Percentiles rank a stretch among this genome's conserved stretches.
Evolutionary conservation across 1,140 invertebrate genomes (phyloP).

Genomic region (Danaus melanippus): DNA sequence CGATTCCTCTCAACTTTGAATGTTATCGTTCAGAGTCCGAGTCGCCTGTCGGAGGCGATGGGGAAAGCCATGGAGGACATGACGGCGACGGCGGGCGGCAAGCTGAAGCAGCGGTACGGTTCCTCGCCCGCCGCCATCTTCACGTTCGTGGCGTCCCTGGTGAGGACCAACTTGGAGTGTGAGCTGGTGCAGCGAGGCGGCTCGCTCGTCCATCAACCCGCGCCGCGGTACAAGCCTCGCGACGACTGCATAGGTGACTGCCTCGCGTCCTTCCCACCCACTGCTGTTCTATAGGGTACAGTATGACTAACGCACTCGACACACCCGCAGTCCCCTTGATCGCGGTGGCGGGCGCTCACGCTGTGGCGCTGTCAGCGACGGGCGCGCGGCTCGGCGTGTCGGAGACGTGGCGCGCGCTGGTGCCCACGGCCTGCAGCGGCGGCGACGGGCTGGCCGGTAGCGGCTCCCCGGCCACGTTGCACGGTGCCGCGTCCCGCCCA

Average conservation of each 20-base stretch:
- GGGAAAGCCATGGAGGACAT: conserved; percentile 94
- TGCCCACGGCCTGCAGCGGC: conserved; percentile 14
- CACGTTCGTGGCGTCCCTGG: conserved; percentile 92
- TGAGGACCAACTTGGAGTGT: conserved; percentile 93
- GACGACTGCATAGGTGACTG: conserved; percentile 77
- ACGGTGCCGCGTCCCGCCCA: conserved; percentile 70
- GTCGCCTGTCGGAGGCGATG: conserved; percentile 84
- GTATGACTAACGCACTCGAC: conserved; percentile 6
- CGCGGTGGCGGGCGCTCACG: conserved; percentile 89
- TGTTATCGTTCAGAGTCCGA: conserved; percentile 33
- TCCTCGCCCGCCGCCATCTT: conserved; percentile 84
- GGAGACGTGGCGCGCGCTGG: conserved; percentile 59
- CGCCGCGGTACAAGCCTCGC: conserved; percentile 79
- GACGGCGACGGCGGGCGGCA: conserved; percentile 79
- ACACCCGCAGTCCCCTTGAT: conserved; percentile 83
- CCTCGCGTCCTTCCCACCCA: too few relatives aligned
- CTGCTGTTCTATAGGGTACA: too few relatives aligned
- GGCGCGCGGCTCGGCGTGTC: conserved; percentile 71
- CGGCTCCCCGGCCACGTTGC: conserved; percentile 31
- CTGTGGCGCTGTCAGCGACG: conserved; percentile 74
- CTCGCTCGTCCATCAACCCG: conserved; percentile 74
- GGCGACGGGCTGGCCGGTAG: conserved; percentile 42
- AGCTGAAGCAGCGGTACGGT: conserved; percentile 71
- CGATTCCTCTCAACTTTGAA: too few relatives aligned
- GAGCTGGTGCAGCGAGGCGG: conserved; percentile 91